These are phyloP conservation scores for Campoplex capitator DNA, from an alignment of 2,888 invertebrate species.

Conservation along the genomic window DNA sequence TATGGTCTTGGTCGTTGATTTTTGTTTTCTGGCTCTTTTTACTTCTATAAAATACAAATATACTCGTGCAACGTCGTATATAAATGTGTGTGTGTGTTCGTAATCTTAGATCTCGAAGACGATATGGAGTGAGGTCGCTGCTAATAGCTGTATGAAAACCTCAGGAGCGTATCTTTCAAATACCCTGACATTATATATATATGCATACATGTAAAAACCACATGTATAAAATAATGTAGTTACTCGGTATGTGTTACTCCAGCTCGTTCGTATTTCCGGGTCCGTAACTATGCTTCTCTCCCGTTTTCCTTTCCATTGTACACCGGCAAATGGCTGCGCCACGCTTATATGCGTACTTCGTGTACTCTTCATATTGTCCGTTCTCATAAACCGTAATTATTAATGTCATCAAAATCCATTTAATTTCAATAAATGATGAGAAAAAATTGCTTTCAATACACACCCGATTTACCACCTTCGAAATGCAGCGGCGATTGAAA, in stretches of 20 bases:
- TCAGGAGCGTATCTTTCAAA: conserved; percentile 44
- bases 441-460: background rate
- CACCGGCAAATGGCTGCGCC: conserved; percentile 35
- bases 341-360: conserved; percentile 8
- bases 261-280: conserved; percentile 54
- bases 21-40: background rate
- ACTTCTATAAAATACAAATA: background rate
- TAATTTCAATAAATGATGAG: background rate
- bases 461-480: background rate
- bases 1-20: background rate
- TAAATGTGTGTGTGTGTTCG: background rate
- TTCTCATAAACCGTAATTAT: conserved; percentile 37
- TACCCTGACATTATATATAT: background rate
- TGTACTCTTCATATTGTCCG: conserved; percentile 30
- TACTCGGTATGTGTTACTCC: conserved; percentile 22
- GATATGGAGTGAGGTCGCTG: conserved; percentile 52
- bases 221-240: conserved; percentile 26
- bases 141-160: conserved; percentile 57
- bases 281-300: conserved; percentile 45
- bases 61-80: background rate
- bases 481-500: background rate
- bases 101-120: conserved; percentile 53
- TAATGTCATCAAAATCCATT: background rate
- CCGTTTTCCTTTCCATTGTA: conserved; percentile 59
- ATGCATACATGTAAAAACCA: conserved; percentile 1